Conservation (phyloP, 2,888 invertebrate genomes). For the Watsonalla cultraria region DNA sequence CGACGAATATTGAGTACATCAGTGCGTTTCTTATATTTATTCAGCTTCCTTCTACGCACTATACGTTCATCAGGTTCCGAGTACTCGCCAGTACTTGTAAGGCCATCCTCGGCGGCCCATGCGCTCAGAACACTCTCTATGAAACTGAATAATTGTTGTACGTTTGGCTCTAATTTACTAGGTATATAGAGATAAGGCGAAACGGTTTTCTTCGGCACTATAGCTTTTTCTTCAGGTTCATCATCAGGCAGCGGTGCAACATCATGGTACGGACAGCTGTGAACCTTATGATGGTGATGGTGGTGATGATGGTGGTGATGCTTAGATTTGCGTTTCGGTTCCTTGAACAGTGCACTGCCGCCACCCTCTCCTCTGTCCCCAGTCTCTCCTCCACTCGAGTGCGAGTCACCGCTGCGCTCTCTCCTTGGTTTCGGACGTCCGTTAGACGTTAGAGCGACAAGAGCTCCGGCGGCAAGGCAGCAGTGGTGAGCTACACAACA, state of each 20-base stretch:
- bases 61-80: constrained; percentile 85
- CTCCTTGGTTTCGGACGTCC: constrained; percentile 58
- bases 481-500: constrained; percentile 75
- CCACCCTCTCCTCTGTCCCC: constrained; percentile 59
- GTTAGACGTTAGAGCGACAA: constrained; percentile 57
- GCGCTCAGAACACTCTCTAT: constrained; percentile 88
- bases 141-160: constrained; percentile 89
- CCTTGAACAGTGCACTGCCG: constrained; percentile 38
- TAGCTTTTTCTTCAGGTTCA: constrained; percentile 54
- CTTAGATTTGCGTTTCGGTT: constrained; percentile 54
- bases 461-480: constrained; percentile 65
- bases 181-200: constrained; percentile 75
- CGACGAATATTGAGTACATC: constrained; percentile 83
- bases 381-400: constrained; percentile 70
- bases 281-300: constrained; percentile 67
- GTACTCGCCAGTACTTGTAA: constrained; percentile 85
- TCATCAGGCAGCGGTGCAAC: constrained; percentile 55
- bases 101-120: constrained; percentile 86
- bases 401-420: constrained; percentile 68
- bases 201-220: constrained; percentile 66
- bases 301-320: constrained; percentile 68
- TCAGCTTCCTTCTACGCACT: constrained; percentile 78
- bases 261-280: constrained; percentile 68
- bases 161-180: constrained; percentile 84
- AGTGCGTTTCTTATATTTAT: constrained; percentile 81